phyloP scores from a whole-genome alignment of 2,797 vertebrate genomes.

The Antrozous pallidus region DNA sequence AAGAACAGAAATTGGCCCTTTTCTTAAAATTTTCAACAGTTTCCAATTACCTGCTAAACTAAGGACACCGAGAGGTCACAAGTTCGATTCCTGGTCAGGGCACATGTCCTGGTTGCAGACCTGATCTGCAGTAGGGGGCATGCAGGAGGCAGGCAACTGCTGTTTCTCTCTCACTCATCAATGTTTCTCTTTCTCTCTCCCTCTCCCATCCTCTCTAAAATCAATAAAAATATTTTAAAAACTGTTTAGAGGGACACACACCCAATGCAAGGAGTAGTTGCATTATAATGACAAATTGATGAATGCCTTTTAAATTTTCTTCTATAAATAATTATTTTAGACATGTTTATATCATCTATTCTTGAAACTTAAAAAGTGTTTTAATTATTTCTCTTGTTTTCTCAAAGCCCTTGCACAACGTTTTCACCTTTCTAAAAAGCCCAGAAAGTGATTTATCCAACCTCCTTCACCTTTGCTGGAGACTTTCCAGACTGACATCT shows the following conservation, averaged over 20 bases:
- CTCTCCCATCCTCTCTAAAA: background rate
- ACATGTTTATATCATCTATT: background rate
- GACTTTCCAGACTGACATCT: background rate
- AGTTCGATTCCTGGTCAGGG: background rate
- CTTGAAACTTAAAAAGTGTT: background rate
- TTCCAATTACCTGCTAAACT: background rate
- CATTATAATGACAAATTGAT: background rate
- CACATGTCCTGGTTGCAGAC: too few relatives aligned
- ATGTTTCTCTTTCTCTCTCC: background rate
- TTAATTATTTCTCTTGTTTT: background rate
- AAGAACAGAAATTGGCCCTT: background rate
- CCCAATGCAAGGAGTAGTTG: background rate
- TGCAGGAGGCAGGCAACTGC: too few relatives aligned
- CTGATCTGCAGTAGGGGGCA: too few relatives aligned
- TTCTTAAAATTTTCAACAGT: background rate
- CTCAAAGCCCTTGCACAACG: background rate
- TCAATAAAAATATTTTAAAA: background rate
- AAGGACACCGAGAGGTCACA: background rate
- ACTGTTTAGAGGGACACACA: background rate
- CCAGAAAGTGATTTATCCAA: background rate
- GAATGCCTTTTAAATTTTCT: background rate
- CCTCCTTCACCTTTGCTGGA: background rate
- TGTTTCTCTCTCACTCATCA: background rate
- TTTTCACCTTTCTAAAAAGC: background rate
- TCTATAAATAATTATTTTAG: background rate